Conservation (phyloP, 2,113 vertebrate species). For the Centropus bengalensis region DNA sequence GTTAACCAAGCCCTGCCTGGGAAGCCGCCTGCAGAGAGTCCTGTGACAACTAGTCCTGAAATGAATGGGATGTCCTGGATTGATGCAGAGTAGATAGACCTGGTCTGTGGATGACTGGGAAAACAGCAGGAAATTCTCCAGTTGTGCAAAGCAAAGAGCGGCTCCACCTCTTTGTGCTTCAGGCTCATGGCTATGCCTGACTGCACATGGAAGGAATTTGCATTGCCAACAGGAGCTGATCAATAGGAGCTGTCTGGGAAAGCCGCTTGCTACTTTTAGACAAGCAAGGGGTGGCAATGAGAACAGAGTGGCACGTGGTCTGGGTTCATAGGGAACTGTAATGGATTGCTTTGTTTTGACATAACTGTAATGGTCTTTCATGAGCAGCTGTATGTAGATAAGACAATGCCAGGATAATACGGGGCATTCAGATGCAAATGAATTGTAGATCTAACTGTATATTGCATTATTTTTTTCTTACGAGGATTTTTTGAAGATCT, state of each 20-base stretch:
- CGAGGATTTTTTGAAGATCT: background rate
- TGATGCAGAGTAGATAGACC: conserved; percentile 53
- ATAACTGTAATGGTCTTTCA: conserved; percentile 63
- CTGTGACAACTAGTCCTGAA: background rate
- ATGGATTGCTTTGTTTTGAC: conserved; percentile 65
- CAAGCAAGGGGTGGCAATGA: conserved; percentile 56
- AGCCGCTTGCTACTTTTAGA: conserved; percentile 28
- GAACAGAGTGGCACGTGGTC: conserved; percentile 10
- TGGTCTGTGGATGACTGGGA: conserved; percentile 47
- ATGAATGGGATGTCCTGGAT: conserved; percentile 53
- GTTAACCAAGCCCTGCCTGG: conserved; percentile 7
- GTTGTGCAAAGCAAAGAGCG: conserved; percentile 61
- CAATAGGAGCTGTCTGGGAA: conserved; percentile 70
- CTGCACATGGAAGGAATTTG: conserved; percentile 66
- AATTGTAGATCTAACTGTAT: conserved; percentile 39
- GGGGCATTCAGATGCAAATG: conserved; percentile 67
- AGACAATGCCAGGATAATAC: conserved; percentile 61
- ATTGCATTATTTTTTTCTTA: background rate
- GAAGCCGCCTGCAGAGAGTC: conserved; percentile 33
- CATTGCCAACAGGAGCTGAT: conserved; percentile 61
- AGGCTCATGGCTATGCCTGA: conserved; percentile 64
- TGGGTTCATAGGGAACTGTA: conserved; percentile 40
- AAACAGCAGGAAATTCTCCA: conserved; percentile 67
- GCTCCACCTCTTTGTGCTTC: conserved; percentile 64
- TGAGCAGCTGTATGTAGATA: conserved; percentile 75